phyloP scores from a whole-genome alignment of 2,113 vertebrate genomes.

The Suncus etruscus region DNA sequence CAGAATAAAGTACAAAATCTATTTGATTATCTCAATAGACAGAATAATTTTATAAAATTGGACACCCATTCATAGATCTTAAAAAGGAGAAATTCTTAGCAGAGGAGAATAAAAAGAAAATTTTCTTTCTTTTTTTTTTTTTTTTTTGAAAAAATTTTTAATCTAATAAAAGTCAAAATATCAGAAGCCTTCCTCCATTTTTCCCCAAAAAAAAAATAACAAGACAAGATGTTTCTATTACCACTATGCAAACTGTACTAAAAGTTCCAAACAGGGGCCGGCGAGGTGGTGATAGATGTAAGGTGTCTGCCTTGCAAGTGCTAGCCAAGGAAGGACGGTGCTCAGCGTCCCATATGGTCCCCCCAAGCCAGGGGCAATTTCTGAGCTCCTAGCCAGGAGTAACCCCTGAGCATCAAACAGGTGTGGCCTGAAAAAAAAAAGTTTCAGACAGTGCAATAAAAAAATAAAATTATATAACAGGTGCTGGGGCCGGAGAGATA shows the following conservation, averaged over 20 bases:
- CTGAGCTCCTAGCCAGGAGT: too few relatives aligned
- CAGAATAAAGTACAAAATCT: slow-evolving; percentile 39
- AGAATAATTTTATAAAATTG: slow-evolving; percentile 41
- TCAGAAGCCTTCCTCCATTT: neutral
- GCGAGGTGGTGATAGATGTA: too few relatives aligned
- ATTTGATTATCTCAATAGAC: neutral
- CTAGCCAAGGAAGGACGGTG: too few relatives aligned
- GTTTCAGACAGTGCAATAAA: neutral
- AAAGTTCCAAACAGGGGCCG: too few relatives aligned
- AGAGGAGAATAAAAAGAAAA: neutral
- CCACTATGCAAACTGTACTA: neutral
- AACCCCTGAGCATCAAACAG: too few relatives aligned
- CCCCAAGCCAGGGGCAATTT: too few relatives aligned
- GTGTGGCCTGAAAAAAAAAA: too few relatives aligned
- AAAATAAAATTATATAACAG: neutral
- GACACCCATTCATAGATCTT: neutral
- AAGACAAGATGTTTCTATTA: neutral
- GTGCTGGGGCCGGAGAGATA: too few relatives aligned
- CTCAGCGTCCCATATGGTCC: too few relatives aligned
- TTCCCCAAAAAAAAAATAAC: neutral
- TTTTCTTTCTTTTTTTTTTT: too few relatives aligned
- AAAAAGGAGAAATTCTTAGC: neutral
- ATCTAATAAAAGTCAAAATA: slow-evolving; percentile 38
- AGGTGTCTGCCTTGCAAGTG: too few relatives aligned
- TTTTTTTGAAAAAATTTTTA: too few relatives aligned